Evolutionary conservation across 2,797 vertebrate genomes (phyloP), one percentile per base, ranked within the genome.

Genomic region (Pterois miles): DNA sequence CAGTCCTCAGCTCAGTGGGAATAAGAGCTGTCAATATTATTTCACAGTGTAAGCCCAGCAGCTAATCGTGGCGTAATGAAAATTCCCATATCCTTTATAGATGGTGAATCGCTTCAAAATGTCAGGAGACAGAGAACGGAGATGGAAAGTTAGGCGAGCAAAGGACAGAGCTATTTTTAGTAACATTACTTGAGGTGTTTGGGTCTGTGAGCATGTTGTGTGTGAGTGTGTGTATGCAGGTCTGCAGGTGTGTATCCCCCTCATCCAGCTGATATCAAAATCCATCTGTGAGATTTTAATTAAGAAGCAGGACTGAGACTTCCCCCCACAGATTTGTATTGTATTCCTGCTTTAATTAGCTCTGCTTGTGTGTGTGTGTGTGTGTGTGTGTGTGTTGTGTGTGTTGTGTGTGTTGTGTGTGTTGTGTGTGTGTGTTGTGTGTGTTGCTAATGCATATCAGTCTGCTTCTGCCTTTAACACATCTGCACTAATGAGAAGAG

Each of bases 21-120:
- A 70, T 86, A 87, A 81, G 78, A 88, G 88, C 75, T 78, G 84
- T 88, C 89, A 87, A 93, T 92, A 93, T 87, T 87, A 90, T 77
- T 85, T 82, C 85, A 76, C 88, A 76, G 62, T 73, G 74, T 83
- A 80, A 71, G 66, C 72, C 85, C 14, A 2, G 59, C 53, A 70
- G 70, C 76, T 93, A 89, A 92, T 93, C 85, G 38, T 69, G 5
- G 69, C 62, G 53, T 92, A 87, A 91, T 92, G 79, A 89, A 92
- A 86, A 83, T 80, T 86, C 80, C 80, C 74, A 69, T 25, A 73
- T 81, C 76, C 74, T 87, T 72, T 75, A 68, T 65, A 64, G 82
- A 75, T 31, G 71, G 66, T 4, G 71, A 76, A 63, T 86, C 54
- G 36, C 82, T 83, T 83, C 78, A 84, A 91, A 91, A 92, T 92